Evolutionary conservation across 1,140 invertebrate genomes (phyloP), one percentile per base, ranked within the genome.

Genomic region (Drosophila ogumai): DNA sequence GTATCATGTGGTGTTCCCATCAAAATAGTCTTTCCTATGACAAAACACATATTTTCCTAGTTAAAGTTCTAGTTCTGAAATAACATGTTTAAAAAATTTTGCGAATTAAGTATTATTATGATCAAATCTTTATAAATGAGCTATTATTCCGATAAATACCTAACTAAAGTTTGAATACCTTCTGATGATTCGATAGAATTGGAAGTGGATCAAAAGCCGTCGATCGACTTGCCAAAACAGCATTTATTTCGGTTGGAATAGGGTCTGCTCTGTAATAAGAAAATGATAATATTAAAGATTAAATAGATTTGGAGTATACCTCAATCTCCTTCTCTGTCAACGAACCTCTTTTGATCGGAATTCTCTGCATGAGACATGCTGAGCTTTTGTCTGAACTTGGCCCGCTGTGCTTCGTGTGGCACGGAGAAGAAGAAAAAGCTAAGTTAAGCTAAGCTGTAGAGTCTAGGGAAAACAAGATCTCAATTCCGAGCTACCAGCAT

Each of bases 301-400:
- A 6, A 28, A 28, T 28, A 28, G 25, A 28, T 6, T 28, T 28
- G 0, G 5, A 28, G 6, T 28, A 28, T 28, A 38, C 12, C 50
- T 64, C 28, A 34, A 41, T 54, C 25, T 17, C 19, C 3, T n/a
- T 36, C 15, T 43, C 25, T 28, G 6, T 6, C 5, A 47, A 17
- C 9, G 3, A 32, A 19, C 25, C 32, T 17, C 47, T 44, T 19
- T 40, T 8, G 32, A 32, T 36, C 31, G 6, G 9, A 7, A 15
- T 28, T 44, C 46, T n/a, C 31, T 41, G 50, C 17, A 31, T 41
- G 36, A 28, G 31, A 61, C 47, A n/a, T 25, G n/a, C 17, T n/a
- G 13, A 31, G 71, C 44, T 74, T 75, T 66, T 63, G 38, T 67
- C 28, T 41, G 31, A 49, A 58, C 28, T 46, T 31, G 17, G 17